Evolutionary conservation across 1,140 invertebrate genomes (phyloP).

Genomic region (Sminthurinus signatus): DNA sequence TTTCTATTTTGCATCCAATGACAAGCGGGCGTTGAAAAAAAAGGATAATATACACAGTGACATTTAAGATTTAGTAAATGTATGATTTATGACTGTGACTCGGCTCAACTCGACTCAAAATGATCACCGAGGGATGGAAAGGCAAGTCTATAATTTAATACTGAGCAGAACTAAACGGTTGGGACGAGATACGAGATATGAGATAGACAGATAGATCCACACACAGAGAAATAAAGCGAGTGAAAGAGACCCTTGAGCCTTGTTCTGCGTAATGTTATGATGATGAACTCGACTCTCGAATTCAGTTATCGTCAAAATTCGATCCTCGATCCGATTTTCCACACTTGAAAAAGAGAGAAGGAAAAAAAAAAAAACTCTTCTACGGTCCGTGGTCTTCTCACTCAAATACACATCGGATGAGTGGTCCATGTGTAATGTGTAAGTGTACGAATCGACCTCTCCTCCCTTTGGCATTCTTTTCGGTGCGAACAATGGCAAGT

Average conservation of each 20-base stretch:
- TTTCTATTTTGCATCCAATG: conserved; percentile 13
- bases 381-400: conserved; percentile 4
- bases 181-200: neutral
- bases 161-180: conserved; percentile 14
- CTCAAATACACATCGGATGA: neutral
- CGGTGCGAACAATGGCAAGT: neutral
- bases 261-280: conserved; percentile 16
- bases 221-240: neutral
- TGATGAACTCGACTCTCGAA: conserved; percentile 12
- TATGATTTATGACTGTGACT: conserved; percentile 20
- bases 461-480: conserved; percentile 12
- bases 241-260: neutral
- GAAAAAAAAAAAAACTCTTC: neutral
- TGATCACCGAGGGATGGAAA: neutral
- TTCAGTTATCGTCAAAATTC: neutral
- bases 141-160: conserved; percentile 15
- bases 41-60: conserved; percentile 10
- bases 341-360: conserved; percentile 13
- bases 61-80: conserved; percentile 15
- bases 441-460: conserved; percentile 9
- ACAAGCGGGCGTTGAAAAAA: neutral
- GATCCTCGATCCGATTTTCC: conserved; percentile 16
- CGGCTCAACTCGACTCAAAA: conserved; percentile 2
- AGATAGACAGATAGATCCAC: neutral
- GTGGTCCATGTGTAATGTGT: neutral